Base-by-base conservation (phyloP, 2,113 vertebrate species). In the Mus pahari region DNA sequence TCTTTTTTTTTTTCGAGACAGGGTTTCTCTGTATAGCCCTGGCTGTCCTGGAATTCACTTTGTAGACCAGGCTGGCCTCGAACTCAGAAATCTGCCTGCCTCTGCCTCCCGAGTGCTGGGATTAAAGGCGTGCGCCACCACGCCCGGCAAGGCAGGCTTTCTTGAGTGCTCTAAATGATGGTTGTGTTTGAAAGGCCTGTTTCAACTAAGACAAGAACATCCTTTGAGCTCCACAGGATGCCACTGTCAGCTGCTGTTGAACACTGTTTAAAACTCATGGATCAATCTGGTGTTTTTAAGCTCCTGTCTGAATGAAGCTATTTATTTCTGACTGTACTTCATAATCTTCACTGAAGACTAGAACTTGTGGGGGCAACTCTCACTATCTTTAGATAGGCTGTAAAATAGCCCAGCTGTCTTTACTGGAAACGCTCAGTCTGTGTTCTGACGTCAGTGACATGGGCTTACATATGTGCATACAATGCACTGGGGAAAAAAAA, bases 171-270 rank as follows among this genome's bases (percentile, higher is more conserved):
- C 89, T 89, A 86, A 98, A 60, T 89, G 97, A 95, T 7, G 82
- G 88, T 91, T 55, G 10, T 97, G 96, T 91, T 96, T 96, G 94
- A 98, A 98, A 97, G 91, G 77, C 83, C 88, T 55, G 91, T 96
- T 97, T 94, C 96, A 98, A 97, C 95, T 62, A 88, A 98, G 97
- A 98, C 97, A 97, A 98, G 97, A 96, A 92, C 97, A 92, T 96
- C 98, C 94, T 98, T 97, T 98, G 97, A 98, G 89, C 95, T 94
- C 98, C 78, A 73, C 71, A 1, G 98, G 98, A 96, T 11, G 86
- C 92, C 89, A 0, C 96, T 60, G 87, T 91, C 95, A 81, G 60
- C 96, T 77, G 97, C 97, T 78, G 39, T 90, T 97, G 97, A 97
- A 96, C 97, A 96, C 91, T 0, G 33, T 94, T 98, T 96, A 97